phyloP scores from a whole-genome alignment of 1,140 invertebrate species.

The Scaptodrosophila lebanonensis region DNA sequence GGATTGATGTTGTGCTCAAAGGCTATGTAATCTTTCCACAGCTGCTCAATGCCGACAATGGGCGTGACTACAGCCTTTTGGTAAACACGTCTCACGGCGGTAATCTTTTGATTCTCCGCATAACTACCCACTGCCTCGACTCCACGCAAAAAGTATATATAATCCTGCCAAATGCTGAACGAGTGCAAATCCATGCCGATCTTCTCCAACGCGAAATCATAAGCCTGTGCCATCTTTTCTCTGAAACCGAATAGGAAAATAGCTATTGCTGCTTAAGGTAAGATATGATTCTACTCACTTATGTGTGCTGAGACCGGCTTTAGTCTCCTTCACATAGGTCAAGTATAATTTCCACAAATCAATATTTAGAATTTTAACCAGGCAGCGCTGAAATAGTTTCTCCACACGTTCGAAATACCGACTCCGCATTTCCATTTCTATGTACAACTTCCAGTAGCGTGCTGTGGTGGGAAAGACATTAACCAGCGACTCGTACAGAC shows the following conservation, averaged over 20 bases:
- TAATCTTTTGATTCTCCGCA: conserved; percentile 99
- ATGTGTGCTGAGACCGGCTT: conserved; percentile 93
- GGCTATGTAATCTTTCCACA: conserved; percentile 99
- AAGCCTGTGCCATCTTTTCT: conserved; percentile 99
- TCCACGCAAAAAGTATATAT: conserved; percentile 97
- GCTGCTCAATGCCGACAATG: conserved; percentile 96
- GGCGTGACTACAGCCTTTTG: conserved; percentile 97
- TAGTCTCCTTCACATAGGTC: conserved; percentile 98
- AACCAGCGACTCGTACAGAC: conserved; percentile 95
- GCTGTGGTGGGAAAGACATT: conserved; percentile 96
- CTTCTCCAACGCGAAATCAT: conserved; percentile 99
- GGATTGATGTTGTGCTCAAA: conserved; percentile 97
- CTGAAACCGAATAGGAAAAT: conserved; percentile 78
- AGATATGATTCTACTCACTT: conserved; percentile 88
- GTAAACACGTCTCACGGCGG: conserved; percentile 97
- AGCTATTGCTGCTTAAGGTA: not conserved
- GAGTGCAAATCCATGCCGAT: conserved; percentile 99
- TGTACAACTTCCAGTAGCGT: conserved; percentile 99
- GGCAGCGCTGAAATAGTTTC: conserved; percentile 98
- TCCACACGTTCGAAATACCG: conserved; percentile 98
- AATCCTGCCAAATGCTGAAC: conserved; percentile 98
- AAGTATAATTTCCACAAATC: conserved; percentile 99
- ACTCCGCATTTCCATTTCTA: conserved; percentile 99
- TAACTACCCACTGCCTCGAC: conserved; percentile 98
- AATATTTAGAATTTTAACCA: conserved; percentile 99